Conservation (phyloP, 2,888 invertebrate species). For the Tinea trinotella region DNA sequence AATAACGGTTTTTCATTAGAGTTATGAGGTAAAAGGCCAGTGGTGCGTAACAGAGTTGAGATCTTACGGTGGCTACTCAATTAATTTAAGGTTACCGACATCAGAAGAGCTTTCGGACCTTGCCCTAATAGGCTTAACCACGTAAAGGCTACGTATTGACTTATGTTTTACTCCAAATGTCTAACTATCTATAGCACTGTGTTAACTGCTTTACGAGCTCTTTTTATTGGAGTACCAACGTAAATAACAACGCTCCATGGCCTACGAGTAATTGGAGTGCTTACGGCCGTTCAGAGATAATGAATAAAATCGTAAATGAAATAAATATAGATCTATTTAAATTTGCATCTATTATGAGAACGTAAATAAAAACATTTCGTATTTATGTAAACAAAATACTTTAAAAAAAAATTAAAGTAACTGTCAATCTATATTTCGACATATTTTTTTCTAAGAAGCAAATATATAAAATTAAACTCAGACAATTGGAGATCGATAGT, state of each 20-base stretch:
- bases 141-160: conserved; percentile 17
- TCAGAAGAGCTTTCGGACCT: conserved; percentile 18
- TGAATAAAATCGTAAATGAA: too few species aligned
- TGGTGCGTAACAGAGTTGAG: conserved; percentile 5
- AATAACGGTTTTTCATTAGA: neutral
- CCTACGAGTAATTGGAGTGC: neutral
- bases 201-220: neutral
- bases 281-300: neutral
- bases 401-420: too few species aligned
- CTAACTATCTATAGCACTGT: neutral
- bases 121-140: conserved; percentile 18
- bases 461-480: too few species aligned
- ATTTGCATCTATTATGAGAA: too few species aligned
- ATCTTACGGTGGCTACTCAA: conserved; percentile 16
- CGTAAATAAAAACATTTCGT: too few species aligned
- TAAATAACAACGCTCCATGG: too few species aligned
- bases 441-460: too few species aligned
- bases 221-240: neutral
- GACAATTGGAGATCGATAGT: too few species aligned
- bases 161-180: neutral
- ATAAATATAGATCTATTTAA: too few species aligned
- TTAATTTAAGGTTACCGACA: conserved; percentile 17
- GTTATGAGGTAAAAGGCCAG: neutral
- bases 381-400: too few species aligned
- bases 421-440: too few species aligned